Conservation (phyloP, 2,113 vertebrate species). For the Ammospiza caudacuta region DNA sequence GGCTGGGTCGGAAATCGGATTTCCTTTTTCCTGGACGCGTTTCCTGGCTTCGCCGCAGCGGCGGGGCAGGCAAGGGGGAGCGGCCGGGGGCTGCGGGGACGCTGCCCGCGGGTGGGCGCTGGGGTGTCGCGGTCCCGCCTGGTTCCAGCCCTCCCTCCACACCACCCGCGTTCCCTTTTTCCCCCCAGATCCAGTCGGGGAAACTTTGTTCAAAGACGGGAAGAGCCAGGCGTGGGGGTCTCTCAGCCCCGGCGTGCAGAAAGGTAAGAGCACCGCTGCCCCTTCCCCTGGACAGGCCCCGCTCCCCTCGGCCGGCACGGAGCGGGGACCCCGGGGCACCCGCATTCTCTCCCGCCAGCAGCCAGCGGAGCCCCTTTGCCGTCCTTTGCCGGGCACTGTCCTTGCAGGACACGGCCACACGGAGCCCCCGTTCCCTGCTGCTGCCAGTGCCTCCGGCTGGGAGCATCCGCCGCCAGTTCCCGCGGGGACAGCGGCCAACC, state of each 20-base stretch:
- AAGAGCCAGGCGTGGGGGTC: constrained; percentile 91
- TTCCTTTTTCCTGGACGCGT: constrained; percentile 99
- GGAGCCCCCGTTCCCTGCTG: background rate
- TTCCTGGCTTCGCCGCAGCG: constrained; percentile 86
- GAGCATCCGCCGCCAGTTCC: background rate
- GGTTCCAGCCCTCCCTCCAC: background rate
- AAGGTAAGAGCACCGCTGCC: constrained; percentile 84
- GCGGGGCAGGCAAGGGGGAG: constrained; percentile 47
- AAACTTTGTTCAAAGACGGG: constrained; percentile 92
- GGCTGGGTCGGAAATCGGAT: constrained; percentile 93
- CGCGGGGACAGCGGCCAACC: background rate
- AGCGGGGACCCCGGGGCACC: background rate
- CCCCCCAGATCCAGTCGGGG: constrained; percentile 82
- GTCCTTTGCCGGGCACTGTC: background rate
- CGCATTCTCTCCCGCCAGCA: background rate
- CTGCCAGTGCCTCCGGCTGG: background rate
- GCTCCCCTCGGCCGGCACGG: background rate
- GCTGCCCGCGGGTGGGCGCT: background rate
- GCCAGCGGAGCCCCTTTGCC: background rate
- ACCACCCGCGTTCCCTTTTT: background rate
- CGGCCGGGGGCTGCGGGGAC: constrained; percentile 27
- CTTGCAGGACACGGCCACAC: background rate
- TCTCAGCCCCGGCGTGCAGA: constrained; percentile 90
- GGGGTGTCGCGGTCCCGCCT: background rate
- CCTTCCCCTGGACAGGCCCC: background rate